These are phyloP conservation scores for Clusia tigrina DNA, from an alignment of 2,888 invertebrate genomes.

Conservation along the genomic window DNA sequence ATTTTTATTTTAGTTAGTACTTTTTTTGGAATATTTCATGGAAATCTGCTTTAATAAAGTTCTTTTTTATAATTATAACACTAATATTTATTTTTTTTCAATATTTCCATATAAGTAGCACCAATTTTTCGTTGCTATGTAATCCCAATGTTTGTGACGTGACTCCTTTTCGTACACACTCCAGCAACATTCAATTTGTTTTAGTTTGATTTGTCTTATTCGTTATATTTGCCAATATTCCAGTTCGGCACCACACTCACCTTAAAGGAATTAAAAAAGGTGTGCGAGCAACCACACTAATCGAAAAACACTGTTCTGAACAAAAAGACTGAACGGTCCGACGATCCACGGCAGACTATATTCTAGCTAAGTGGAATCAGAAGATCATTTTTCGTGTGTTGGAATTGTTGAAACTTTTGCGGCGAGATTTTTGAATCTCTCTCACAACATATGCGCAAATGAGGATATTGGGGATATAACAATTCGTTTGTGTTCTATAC, in stretches of 20 bases:
- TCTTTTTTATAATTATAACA: too few species aligned
- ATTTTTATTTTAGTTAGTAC: too few species aligned
- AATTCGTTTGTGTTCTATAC: too few species aligned
- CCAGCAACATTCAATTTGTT: background rate
- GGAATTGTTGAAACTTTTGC: background rate
- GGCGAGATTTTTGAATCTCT: too few species aligned
- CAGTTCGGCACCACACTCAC: slow-evolving; percentile 56
- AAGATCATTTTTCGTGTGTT: slow-evolving; percentile 51
- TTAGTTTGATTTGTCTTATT: too few species aligned
- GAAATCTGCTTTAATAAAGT: too few species aligned
- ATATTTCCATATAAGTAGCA: slow-evolving; percentile 16
- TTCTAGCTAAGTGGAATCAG: slow-evolving; percentile 50
- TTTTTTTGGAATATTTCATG: too few species aligned
- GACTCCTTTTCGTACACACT: background rate
- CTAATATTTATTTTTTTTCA: slow-evolving; percentile 13
- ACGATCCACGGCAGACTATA: slow-evolving; percentile 66
- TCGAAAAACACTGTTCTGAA: slow-evolving; percentile 63
- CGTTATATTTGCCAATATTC: too few species aligned
- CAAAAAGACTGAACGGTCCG: slow-evolving; percentile 65
- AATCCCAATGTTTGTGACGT: too few species aligned
- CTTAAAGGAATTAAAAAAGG: slow-evolving; percentile 64
- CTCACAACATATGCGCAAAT: background rate
- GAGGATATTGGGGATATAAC: too few species aligned
- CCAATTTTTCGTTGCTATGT: slow-evolving; percentile 16
- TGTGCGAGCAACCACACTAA: slow-evolving; percentile 63